Conservation (phyloP, 2,113 vertebrate species). For the Formicarius rufipectus region DNA sequence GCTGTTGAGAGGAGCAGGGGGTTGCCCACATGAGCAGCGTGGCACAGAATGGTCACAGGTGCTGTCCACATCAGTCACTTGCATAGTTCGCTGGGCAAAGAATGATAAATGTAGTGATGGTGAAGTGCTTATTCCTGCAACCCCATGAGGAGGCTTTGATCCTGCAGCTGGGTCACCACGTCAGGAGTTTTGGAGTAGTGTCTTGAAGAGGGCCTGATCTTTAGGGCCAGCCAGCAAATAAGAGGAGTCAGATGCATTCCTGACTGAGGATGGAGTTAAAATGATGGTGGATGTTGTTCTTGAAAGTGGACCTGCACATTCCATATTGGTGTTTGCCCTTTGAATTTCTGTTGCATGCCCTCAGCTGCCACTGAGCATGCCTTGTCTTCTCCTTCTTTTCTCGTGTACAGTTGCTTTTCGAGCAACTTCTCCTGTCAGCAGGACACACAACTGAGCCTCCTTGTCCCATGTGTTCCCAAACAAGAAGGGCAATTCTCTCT, state of each 20-base stretch:
- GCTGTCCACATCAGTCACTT: neutral
- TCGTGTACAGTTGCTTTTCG: neutral
- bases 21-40: accelerated
- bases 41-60: neutral
- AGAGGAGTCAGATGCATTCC: neutral
- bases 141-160: neutral
- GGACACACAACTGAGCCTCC: neutral
- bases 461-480: neutral
- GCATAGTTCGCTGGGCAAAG: neutral
- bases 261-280: neutral
- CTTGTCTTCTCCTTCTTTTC: neutral
- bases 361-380: neutral
- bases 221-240: neutral
- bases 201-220: neutral
- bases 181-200: neutral
- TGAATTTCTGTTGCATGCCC: neutral
- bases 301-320: neutral
- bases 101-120: neutral
- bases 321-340: neutral
- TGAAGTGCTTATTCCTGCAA: neutral
- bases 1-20: neutral
- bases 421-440: neutral
- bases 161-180: neutral
- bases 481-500: neutral
- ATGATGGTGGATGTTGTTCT: neutral